phyloP scores from a whole-genome alignment of 2,797 vertebrate genomes.

The Poecilia velifera region DNA sequence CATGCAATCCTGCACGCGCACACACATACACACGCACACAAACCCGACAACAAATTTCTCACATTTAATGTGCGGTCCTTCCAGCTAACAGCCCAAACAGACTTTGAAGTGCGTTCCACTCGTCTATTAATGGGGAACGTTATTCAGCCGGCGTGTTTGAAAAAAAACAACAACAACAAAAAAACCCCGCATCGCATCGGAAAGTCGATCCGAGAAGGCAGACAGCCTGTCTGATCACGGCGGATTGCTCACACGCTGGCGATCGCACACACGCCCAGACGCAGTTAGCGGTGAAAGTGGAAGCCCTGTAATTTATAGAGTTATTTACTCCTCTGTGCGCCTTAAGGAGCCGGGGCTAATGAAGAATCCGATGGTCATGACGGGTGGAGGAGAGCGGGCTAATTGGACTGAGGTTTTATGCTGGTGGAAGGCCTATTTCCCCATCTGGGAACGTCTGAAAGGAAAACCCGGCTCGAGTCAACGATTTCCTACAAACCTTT shows the following conservation, averaged over 20 bases:
- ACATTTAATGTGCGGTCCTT: constrained; percentile 75
- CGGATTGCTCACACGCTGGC: constrained; percentile 7
- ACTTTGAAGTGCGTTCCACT: constrained; percentile 79
- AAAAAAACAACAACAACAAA: constrained; percentile 27
- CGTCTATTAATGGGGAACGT: constrained; percentile 76
- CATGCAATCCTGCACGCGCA: constrained; percentile 2
- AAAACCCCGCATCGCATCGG: constrained; percentile 50
- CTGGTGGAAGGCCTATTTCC: constrained; percentile 65
- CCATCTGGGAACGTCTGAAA: constrained; percentile 66
- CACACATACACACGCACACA: neutral
- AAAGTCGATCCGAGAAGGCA: constrained; percentile 70
- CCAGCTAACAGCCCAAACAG: constrained; percentile 76
- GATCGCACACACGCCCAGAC: constrained; percentile 15
- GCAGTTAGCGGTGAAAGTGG: constrained; percentile 30
- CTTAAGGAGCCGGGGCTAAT: constrained; percentile 47
- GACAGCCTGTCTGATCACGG: constrained; percentile 51
- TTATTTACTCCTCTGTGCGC: constrained; percentile 46
- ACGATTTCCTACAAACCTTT: constrained; percentile 47
- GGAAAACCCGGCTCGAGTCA: constrained; percentile 42
- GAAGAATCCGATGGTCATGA: constrained; percentile 49
- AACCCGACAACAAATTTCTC: constrained; percentile 67
- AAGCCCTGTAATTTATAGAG: constrained; percentile 54
- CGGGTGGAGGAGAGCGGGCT: constrained; percentile 53
- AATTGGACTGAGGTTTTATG: constrained; percentile 73
- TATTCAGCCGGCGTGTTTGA: constrained; percentile 76